Conservation (phyloP, 1,140 invertebrate species). For the Pogonus chalceus region DNA sequence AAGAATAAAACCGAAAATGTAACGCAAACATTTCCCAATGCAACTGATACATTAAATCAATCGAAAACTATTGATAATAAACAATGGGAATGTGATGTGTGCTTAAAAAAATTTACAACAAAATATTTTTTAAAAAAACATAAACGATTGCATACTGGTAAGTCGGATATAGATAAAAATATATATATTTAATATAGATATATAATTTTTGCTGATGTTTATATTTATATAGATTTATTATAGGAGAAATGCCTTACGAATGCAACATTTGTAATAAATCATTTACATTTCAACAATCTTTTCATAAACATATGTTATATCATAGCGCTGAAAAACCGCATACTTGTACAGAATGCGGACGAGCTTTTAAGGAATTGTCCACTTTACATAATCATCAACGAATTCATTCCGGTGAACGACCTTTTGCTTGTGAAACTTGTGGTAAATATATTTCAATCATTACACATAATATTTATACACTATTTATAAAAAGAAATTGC, state of each 20-base stretch:
- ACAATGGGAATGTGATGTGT: conserved; percentile 73
- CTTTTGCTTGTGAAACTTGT: conserved; percentile 83
- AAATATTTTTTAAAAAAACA: conserved; percentile 87
- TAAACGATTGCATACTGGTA: conserved; percentile 67
- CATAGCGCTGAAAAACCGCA: conserved; percentile 80
- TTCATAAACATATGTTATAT: conserved; percentile 80
- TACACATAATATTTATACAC: too few species aligned
- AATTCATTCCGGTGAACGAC: conserved; percentile 80
- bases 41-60: conserved; percentile 4
- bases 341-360: conserved; percentile 63
- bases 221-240: conserved; percentile 23
- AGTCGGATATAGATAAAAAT: conserved; percentile 10
- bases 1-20: neutral
- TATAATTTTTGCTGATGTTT: neutral
- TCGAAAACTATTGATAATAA: conserved; percentile 23
- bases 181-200: conserved; percentile 8
- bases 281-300: conserved; percentile 86
- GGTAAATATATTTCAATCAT: conserved; percentile 41
- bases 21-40: neutral
- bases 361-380: conserved; percentile 79
- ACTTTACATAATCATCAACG: conserved; percentile 80
- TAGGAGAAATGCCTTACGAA: conserved; percentile 78
- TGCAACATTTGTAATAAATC: conserved; percentile 78
- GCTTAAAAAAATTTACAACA: conserved; percentile 74
- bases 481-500: too few species aligned